Percentiles rank a stretch among this genome's conserved stretches.
phyloP scores from a whole-genome alignment of 2,113 vertebrate species.

The Zosterops pallidus region DNA sequence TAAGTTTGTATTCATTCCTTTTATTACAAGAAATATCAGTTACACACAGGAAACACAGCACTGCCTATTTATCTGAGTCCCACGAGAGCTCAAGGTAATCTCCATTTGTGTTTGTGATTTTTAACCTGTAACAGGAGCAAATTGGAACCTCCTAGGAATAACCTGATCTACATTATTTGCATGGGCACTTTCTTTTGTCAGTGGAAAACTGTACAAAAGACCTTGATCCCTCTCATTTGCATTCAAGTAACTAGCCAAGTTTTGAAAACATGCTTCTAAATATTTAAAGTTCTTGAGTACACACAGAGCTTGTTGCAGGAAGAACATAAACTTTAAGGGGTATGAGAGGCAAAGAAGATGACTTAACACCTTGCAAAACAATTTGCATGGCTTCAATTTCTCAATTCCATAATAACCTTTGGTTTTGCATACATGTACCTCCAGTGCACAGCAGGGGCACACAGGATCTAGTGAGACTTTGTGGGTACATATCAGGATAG shows the following conservation, averaged over 20 bases:
- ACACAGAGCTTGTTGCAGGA: background rate
- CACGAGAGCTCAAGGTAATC: background rate
- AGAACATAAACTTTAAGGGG: background rate
- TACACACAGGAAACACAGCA: background rate
- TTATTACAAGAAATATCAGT: background rate
- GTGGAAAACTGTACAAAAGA: background rate
- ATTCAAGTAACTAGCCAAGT: background rate
- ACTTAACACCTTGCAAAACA: background rate
- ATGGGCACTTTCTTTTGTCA: background rate
- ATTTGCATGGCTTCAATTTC: background rate
- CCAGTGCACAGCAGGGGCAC: background rate
- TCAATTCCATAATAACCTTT: background rate
- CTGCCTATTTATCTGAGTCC: background rate
- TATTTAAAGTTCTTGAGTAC: background rate
- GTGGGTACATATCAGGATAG: background rate
- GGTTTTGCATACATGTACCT: accelerated
- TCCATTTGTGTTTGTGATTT: background rate
- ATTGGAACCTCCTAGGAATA: background rate
- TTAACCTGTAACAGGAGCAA: background rate
- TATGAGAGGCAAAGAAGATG: background rate
- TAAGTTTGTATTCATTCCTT: background rate
- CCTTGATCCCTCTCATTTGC: background rate
- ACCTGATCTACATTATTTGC: background rate
- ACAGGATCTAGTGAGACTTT: background rate
- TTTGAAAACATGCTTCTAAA: background rate